These are phyloP conservation scores for Trachymyrmex cornetzi DNA, from an alignment of 1,140 invertebrate genomes.

Conservation along the genomic window DNA sequence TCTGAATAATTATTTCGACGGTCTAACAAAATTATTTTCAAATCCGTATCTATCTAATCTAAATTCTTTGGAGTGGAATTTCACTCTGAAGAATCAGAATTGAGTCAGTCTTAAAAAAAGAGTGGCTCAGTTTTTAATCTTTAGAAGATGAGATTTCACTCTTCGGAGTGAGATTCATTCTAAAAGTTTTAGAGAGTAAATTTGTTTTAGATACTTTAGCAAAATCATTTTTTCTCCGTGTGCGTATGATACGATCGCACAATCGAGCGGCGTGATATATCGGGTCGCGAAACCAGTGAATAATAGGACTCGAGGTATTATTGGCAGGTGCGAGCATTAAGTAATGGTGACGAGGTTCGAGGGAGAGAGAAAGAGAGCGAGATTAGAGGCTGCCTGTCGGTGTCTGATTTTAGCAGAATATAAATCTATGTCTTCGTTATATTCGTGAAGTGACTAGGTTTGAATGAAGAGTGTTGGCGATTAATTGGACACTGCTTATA, in stretches of 20 bases:
- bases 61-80: too few species aligned
- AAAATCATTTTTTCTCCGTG: too few species aligned
- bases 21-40: too few species aligned
- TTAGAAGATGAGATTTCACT: too few species aligned
- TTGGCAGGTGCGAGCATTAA: slow-evolving; percentile 44
- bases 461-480: not conserved
- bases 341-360: slow-evolving; percentile 8
- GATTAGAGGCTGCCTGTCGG: slow-evolving; percentile 26
- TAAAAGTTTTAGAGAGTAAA: too few species aligned
- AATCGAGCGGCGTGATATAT: not conserved
- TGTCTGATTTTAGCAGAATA: slow-evolving; percentile 13
- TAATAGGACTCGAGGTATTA: slow-evolving; percentile 34
- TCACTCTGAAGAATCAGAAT: too few species aligned
- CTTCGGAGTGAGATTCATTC: too few species aligned
- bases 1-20: too few species aligned
- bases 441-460: not conserved
- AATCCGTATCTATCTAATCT: too few species aligned
- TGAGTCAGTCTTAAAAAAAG: too few species aligned
- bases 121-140: too few species aligned
- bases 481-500: slow-evolving; percentile 42
- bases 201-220: too few species aligned
- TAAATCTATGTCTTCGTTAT: slow-evolving; percentile 25
- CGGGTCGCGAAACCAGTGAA: slow-evolving; percentile 10
- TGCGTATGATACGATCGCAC: not conserved
- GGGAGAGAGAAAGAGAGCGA: not conserved